These are phyloP conservation scores for Melolontha melolontha DNA, from an alignment of 2,888 invertebrate genomes.

Conservation along the genomic window DNA sequence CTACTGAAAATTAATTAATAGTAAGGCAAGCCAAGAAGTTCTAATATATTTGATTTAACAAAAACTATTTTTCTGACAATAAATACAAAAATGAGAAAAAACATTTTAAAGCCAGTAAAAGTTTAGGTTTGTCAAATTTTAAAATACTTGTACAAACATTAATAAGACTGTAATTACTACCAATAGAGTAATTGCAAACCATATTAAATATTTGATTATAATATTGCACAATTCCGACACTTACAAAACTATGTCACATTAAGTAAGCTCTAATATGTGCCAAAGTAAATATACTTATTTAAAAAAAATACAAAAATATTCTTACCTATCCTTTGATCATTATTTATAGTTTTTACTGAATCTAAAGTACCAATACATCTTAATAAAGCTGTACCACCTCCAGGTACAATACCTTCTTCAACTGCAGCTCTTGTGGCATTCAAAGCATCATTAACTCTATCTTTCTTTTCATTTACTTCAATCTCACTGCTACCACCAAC, in stretches of 20 bases:
- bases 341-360: slow-evolving; percentile 59
- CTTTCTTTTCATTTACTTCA: slow-evolving; percentile 68
- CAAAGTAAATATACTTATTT: not conserved
- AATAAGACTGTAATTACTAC: slow-evolving; percentile 13
- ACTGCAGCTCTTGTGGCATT: slow-evolving; percentile 68
- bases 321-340: slow-evolving; percentile 64
- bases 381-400: slow-evolving; percentile 67
- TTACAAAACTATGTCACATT: slow-evolving; percentile 40
- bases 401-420: slow-evolving; percentile 68
- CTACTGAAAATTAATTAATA: too few species aligned
- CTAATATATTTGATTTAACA: not conserved
- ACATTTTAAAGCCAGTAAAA: too few species aligned
- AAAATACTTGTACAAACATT: slow-evolving; percentile 22
- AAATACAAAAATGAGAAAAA: not conserved
- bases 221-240: slow-evolving; percentile 47
- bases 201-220: slow-evolving; percentile 16
- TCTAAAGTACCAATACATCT: slow-evolving; percentile 62
- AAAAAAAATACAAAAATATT: slow-evolving; percentile 18
- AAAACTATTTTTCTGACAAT: too few species aligned
- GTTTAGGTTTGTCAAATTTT: not conserved
- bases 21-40: too few species aligned
- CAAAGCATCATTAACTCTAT: slow-evolving; percentile 67
- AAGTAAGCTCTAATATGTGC: slow-evolving; percentile 47
- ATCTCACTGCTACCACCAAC: slow-evolving; percentile 68
- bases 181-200: slow-evolving; percentile 13